Percentiles rank a stretch among this genome's conserved stretches.
Conservation (phyloP, 1,140 invertebrate genomes). For the Caenorhabditis briggsae region DNA sequence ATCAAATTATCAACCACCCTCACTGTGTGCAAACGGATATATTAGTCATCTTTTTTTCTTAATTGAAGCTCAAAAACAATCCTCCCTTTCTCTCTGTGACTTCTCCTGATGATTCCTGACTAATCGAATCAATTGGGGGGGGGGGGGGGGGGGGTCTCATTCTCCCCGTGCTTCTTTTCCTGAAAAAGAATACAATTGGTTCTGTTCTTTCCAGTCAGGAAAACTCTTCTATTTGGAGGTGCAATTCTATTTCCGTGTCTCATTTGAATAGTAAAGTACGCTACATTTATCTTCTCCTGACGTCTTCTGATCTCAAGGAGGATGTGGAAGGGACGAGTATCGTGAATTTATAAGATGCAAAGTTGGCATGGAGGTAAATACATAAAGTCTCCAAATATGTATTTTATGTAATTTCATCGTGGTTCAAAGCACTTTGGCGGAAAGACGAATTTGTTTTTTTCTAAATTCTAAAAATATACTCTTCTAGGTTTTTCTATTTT, state of each 20-base stretch:
- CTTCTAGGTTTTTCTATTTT: slow-evolving; percentile 1
- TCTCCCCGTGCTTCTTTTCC: background rate
- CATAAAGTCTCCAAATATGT: background rate
- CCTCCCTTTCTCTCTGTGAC: background rate
- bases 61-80: slow-evolving; percentile 21
- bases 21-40: background rate
- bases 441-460: background rate
- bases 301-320: background rate
- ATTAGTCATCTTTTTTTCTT: slow-evolving; percentile 9
- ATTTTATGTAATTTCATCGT: background rate
- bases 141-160: too few relatives aligned
- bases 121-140: background rate
- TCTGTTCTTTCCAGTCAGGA: too few relatives aligned
- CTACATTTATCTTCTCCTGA: slow-evolving; percentile 6
- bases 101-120: background rate
- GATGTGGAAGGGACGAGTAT: background rate
- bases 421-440: background rate
- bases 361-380: background rate
- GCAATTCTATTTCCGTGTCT: slow-evolving; percentile 33
- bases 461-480: background rate
- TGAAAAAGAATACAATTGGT: slow-evolving; percentile 15
- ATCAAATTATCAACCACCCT: slow-evolving; percentile 9
- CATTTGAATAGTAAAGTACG: slow-evolving; percentile 45
- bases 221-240: background rate
- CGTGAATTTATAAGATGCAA: background rate